Base-by-base conservation (phyloP, 2,797 vertebrate genomes). In the Mormyrus proboscirostris region DNA sequence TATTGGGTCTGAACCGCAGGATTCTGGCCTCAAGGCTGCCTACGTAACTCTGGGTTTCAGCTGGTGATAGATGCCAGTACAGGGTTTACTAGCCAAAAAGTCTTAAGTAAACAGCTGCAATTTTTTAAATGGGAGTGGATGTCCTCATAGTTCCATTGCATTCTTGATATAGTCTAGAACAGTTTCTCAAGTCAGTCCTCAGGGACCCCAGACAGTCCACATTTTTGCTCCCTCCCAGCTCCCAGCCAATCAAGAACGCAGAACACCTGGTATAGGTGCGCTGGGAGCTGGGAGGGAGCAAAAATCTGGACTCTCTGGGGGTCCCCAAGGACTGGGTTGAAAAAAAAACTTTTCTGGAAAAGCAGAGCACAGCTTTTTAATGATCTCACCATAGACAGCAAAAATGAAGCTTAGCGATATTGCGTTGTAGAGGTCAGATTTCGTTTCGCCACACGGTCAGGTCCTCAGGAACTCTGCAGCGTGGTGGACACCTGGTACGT, bases 401-500 rank as follows among this genome's bases (percentile, higher is more conserved):
- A 4, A 73, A 73, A 73, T 0, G 12, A 38, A 14, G 22, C 25
- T 29, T 65, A 33, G 29, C 12, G 3, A 73, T 38, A 16, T 73
- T 5, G 29, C 29, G 16, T 16, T 79, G 73, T 19, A 79, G 14
- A 79, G 73, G 38, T 44, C 33, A 79, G 33, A 79, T 41, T 73
- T 73, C 1, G 12, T 73, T 29, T 73, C 12, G 29, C 14, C 50
- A 87, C 50, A 7, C 29, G 38, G 47, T 1, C 19, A 57, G 87
- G 50, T 88, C 88, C 89, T 96, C 91, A 96, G 83, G 93, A 94
- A 93, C 93, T 90, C 89, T 95, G 90, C 25, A 95, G 93, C 14
- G 93, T 88, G 0, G 94, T 94, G 83, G 94, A 94, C 90, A 96
- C 94, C 89, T 96, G 95, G 29, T 97, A 97, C 7, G 93, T 94